Evolutionary conservation across 2,888 invertebrate genomes (phyloP).

Genomic region (Drosophila prolongata): DNA sequence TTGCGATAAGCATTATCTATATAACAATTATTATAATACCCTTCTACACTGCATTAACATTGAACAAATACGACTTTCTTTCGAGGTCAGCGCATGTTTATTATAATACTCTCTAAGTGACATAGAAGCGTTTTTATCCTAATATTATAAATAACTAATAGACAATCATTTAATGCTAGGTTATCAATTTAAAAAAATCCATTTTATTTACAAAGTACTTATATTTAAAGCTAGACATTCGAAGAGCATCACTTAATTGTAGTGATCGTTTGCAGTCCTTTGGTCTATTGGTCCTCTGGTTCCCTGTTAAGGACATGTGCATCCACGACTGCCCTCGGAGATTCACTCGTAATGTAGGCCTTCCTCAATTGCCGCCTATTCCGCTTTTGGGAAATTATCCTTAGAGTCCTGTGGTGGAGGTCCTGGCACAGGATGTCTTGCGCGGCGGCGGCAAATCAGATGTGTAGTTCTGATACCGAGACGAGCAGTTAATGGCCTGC

Average conservation of each 20-base stretch:
- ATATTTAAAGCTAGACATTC: slow-evolving; percentile 8
- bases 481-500: slow-evolving; percentile 82
- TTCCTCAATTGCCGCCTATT: slow-evolving; percentile 5
- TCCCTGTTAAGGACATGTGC: slow-evolving; percentile 10
- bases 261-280: slow-evolving; percentile 11
- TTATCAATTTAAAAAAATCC: neutral
- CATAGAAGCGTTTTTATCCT: neutral
- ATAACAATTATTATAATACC: slow-evolving; percentile 5
- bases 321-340: slow-evolving; percentile 12
- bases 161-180: slow-evolving; percentile 1
- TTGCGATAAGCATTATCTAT: slow-evolving; percentile 2
- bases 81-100: neutral
- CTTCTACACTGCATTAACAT: neutral
- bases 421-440: slow-evolving; percentile 81
- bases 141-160: neutral
- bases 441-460: slow-evolving; percentile 82
- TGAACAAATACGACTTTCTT: too few relatives aligned
- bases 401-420: slow-evolving; percentile 81
- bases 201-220: slow-evolving; percentile 15
- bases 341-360: slow-evolving; percentile 3
- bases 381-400: slow-evolving; percentile 8
- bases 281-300: slow-evolving; percentile 20
- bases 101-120: neutral
- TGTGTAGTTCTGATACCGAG: slow-evolving; percentile 79
- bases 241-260: neutral